Conservation (phyloP, 1,140 invertebrate species). For the Phortica variegata region DNA sequence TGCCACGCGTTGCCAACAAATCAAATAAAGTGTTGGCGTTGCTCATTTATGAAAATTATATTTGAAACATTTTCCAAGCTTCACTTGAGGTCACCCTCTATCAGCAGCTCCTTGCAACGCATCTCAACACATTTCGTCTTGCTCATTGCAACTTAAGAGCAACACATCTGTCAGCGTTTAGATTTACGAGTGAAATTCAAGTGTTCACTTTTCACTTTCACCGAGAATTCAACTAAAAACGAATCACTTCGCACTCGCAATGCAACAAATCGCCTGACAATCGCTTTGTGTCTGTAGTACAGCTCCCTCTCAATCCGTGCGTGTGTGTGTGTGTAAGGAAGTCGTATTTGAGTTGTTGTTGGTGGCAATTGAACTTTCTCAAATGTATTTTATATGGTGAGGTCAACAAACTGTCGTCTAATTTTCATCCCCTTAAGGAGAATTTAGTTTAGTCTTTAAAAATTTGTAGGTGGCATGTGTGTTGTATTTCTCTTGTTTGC, state of each 20-base stretch:
- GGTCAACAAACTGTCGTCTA: constrained; percentile 39
- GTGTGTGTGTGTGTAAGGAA: constrained; percentile 35
- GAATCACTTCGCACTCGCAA: neutral
- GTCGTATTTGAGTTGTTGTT: constrained; percentile 46
- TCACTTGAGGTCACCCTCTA: too few relatives aligned
- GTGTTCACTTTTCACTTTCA: constrained; percentile 40
- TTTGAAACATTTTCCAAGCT: too few relatives aligned
- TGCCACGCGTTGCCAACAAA: constrained; percentile 20
- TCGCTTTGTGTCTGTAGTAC: neutral
- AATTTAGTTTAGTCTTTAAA: too few relatives aligned
- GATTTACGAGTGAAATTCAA: constrained; percentile 36
- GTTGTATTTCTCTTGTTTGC: too few relatives aligned
- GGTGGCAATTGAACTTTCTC: constrained; percentile 41
- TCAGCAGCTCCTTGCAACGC: constrained; percentile 6
- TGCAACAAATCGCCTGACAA: neutral
- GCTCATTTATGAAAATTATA: too few relatives aligned
- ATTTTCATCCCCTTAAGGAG: too few relatives aligned
- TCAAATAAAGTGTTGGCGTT: constrained; percentile 28
- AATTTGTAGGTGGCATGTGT: too few relatives aligned
- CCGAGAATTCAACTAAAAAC: neutral
- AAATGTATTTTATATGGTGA: constrained; percentile 18
- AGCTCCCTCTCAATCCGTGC: constrained; percentile 17
- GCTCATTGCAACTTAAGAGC: too few relatives aligned
- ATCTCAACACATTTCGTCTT: too few relatives aligned
- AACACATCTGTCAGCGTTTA: constrained; percentile 42